Percentiles rank a stretch among this genome's conserved stretches.
These are phyloP conservation scores for Caenorhabditis sp. DNA, from an alignment of 2,888 invertebrate genomes.

Conservation along the genomic window DNA sequence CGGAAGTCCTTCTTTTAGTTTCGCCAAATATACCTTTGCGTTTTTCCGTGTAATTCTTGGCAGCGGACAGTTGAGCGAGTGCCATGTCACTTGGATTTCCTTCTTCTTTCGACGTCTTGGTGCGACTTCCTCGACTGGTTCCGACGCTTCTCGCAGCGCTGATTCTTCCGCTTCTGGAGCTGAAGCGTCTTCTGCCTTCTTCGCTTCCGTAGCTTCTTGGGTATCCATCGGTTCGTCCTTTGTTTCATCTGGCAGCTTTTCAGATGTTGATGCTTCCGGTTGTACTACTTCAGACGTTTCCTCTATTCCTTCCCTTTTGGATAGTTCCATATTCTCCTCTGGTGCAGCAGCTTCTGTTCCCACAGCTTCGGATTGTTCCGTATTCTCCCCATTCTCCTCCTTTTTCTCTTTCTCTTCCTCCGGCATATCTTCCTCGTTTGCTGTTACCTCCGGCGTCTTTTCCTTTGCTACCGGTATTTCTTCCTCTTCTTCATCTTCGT, in stretches of 20 bases:
- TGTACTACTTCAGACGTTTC: neutral
- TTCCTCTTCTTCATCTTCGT: constrained; percentile 22
- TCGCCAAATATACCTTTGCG: constrained; percentile 8
- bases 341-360: constrained; percentile 10
- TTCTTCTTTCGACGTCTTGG: neutral
- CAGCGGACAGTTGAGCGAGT: constrained; percentile 34
- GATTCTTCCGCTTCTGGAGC: neutral
- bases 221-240: no score
- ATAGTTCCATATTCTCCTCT: neutral
- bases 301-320: neutral
- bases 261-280: neutral
- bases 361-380: neutral
- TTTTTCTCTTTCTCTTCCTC: constrained; percentile 11
- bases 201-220: neutral
- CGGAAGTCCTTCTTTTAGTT: constrained; percentile 41
- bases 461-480: neutral
- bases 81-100: constrained; percentile 19
- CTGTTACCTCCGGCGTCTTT: neutral
- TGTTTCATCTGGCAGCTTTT: neutral
- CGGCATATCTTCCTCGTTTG: constrained; percentile 6
- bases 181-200: neutral
- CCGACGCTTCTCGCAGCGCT: neutral
- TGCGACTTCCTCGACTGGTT: neutral
- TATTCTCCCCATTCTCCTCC: neutral
- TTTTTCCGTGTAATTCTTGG: constrained; percentile 20